Evolutionary conservation across 2,888 invertebrate genomes (phyloP).

Genomic region (Lasius platythorax): DNA sequence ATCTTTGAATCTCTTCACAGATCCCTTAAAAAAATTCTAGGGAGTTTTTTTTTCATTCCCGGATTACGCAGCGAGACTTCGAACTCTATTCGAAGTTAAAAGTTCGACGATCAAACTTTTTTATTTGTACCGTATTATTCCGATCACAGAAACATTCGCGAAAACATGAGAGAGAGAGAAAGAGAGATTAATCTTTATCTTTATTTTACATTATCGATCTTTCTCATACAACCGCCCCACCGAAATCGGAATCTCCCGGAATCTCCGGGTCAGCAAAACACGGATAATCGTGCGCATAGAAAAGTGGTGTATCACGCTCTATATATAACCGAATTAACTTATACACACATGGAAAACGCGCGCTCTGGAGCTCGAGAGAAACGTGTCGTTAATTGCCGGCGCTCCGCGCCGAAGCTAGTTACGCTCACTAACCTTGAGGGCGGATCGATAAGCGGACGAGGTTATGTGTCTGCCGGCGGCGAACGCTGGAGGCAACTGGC

Average conservation of each 20-base stretch:
- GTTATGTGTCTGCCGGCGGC: not conserved
- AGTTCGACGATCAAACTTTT: not conserved
- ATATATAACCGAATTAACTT: constrained; percentile 29
- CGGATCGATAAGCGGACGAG: constrained; percentile 32
- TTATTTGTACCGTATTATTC: not conserved
- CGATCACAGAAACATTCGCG: not conserved
- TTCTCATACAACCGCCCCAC: not conserved
- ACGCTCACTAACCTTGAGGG: constrained; percentile 44
- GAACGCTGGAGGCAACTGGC: not conserved
- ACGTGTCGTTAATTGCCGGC: not conserved
- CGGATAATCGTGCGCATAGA: not conserved
- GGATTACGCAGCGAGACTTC: not conserved
- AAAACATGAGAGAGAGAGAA: too few species aligned
- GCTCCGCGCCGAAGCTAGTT: not conserved
- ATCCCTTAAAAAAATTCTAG: not conserved
- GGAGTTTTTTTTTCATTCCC: not conserved
- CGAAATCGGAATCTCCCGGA: constrained; percentile 5
- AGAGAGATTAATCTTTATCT: not conserved
- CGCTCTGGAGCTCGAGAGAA: not conserved
- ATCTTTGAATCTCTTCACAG: not conserved
- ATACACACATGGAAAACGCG: not conserved
- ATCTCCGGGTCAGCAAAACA: not conserved
- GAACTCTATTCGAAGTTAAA: too few species aligned
- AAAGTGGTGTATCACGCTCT: constrained; percentile 8
- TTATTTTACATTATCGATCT: not conserved